Evolutionary conservation across 53 echinoderm and acorn worm genomes (phyloP).

Genomic region (Mesocentrotus franciscanus): DNA sequence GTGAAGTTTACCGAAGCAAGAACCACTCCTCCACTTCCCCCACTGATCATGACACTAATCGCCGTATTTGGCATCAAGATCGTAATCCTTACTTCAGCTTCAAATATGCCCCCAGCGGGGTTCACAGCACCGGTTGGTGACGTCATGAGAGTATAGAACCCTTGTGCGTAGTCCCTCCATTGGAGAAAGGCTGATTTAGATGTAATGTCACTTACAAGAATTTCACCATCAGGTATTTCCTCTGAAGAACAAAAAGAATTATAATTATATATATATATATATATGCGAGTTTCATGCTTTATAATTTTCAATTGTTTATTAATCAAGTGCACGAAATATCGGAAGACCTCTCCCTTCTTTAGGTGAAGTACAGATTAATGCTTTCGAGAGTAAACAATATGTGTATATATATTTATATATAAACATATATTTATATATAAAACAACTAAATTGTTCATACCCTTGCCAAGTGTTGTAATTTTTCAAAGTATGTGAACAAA

Average conservation of each 20-base stretch:
- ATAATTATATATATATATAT: background rate
- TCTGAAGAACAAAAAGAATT: background rate
- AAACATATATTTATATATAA: too few species aligned
- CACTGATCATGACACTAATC: background rate
- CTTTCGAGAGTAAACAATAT: too few species aligned
- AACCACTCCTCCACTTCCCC: too few species aligned
- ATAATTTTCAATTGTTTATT: too few species aligned
- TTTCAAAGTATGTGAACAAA: too few species aligned
- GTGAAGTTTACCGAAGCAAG: background rate
- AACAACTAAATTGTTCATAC: too few species aligned
- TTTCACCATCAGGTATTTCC: background rate
- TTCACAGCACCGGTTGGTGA: background rate
- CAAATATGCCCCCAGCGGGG: background rate
- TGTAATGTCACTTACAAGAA: background rate
- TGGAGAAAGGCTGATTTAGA: background rate
- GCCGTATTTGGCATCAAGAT: conserved; percentile 1
- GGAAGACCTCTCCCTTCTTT: too few species aligned
- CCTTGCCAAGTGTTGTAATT: too few species aligned
- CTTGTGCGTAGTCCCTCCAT: background rate
- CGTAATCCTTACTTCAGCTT: background rate
- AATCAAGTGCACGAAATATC: too few species aligned
- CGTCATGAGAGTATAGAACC: background rate
- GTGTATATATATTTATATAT: too few species aligned
- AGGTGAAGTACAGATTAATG: too few species aligned
- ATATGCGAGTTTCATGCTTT: too few species aligned